A percentile compares a stretch with the other conserved stretches of the same genome.
These are phyloP conservation scores for Cyclophora punctaria DNA, from an alignment of 2,888 invertebrate species.

Conservation along the genomic window DNA sequence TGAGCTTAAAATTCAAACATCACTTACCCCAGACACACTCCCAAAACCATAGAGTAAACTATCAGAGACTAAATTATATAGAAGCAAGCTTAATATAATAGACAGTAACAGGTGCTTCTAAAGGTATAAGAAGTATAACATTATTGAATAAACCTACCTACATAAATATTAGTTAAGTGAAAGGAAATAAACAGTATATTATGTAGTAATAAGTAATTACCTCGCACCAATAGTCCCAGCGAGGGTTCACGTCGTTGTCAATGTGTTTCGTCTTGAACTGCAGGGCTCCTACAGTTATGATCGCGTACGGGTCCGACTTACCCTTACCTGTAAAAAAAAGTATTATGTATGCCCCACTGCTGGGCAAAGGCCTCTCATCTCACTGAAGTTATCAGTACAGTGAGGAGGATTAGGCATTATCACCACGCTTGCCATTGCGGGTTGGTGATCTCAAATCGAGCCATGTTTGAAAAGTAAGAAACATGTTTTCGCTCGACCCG, in stretches of 20 bases:
- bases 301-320: constrained; percentile 98
- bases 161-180: constrained; percentile 7
- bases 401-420: no score
- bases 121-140: constrained; percentile 4
- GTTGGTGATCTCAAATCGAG: no score
- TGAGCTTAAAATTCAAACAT: constrained; percentile 27
- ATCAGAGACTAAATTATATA: constrained; percentile 2
- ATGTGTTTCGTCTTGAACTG: constrained; percentile 95
- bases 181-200: constrained; percentile 4
- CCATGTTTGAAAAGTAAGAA: no score
- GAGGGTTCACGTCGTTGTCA: constrained; percentile 94
- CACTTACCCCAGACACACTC: constrained; percentile 22
- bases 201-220: constrained; percentile 56
- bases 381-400: no score
- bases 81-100: constrained; percentile 6
- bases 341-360: no score
- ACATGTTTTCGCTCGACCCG: no score
- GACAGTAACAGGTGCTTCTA: not conserved
- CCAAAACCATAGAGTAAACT: constrained; percentile 5
- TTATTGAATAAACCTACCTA: no score
- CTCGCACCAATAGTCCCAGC: constrained; percentile 99
- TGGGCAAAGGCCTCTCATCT: no score
- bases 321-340: constrained; percentile 78
- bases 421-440: no score
- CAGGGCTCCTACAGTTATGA: constrained; percentile 93